Percentiles rank a stretch among this genome's conserved stretches.
phyloP scores from a whole-genome alignment of 2,113 vertebrate species.

The Pachycephala philippinensis region DNA sequence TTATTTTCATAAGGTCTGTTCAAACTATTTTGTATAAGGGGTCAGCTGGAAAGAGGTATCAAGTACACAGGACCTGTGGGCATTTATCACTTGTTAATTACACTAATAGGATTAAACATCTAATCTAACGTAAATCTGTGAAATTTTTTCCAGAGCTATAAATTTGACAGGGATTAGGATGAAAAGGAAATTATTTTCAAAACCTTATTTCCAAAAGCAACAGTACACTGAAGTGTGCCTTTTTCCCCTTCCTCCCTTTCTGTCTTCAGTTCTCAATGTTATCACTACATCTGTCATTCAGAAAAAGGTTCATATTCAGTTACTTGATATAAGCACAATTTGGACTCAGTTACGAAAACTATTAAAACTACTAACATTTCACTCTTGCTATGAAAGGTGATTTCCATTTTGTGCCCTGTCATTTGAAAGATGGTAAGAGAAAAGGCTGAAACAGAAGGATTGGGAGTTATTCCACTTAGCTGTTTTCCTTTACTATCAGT shows the following conservation, averaged over 20 bases:
- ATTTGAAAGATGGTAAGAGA: neutral
- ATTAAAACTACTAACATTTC: neutral
- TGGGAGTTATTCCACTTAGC: neutral
- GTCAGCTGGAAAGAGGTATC: neutral
- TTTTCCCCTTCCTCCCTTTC: neutral
- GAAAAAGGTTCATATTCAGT: neutral
- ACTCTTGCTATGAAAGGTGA: neutral
- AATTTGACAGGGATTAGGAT: neutral
- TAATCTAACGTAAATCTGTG: neutral
- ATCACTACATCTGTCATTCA: neutral
- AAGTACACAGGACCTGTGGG: neutral
- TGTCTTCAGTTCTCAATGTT: neutral
- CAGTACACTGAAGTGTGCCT: neutral
- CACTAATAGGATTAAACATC: neutral
- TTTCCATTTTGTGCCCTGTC: neutral
- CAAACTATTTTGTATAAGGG: neutral
- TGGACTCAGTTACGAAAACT: neutral
- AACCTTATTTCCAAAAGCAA: neutral
- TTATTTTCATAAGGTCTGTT: neutral
- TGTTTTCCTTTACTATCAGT: neutral
- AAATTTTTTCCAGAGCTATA: neutral
- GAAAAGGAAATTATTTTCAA: neutral
- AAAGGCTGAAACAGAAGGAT: neutral
- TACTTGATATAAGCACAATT: neutral
- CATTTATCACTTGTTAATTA: neutral